Percentiles rank a stretch among this genome's conserved stretches.
Evolutionary conservation across 1,140 invertebrate species (phyloP).

Genomic region (Drosophila nebulosa): DNA sequence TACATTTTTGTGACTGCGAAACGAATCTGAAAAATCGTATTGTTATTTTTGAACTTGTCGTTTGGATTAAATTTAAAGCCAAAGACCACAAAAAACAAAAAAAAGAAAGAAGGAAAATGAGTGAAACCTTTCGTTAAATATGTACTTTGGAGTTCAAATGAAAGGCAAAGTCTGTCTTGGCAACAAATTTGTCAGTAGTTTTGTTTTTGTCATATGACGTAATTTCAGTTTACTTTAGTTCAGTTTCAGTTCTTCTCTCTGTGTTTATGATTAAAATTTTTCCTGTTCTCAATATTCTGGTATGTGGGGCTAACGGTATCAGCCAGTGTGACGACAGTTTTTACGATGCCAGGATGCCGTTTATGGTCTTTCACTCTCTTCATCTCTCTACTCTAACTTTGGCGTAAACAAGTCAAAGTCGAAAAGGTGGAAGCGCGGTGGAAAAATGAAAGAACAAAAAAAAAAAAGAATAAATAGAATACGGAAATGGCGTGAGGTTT

Average conservation of each 20-base stretch:
- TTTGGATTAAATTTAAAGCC: conserved; percentile 44
- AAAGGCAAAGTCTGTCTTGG: conserved; percentile 32
- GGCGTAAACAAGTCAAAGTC: conserved; percentile 75
- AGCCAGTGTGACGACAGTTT: conserved; percentile 72
- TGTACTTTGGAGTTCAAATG: conserved; percentile 54
- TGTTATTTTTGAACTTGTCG: conserved; percentile 24
- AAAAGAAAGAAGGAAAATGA: background rate
- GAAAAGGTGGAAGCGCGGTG: conserved; percentile 63
- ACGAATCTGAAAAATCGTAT: conserved; percentile 1
- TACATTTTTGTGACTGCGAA: conserved; percentile 9
- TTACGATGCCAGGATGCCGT: conserved; percentile 48
- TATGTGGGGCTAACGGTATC: conserved; percentile 62
- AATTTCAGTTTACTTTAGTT: conserved; percentile 24
- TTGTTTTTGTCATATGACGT: conserved; percentile 63
- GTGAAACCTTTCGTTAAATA: conserved; percentile 6
- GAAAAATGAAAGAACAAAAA: conserved; percentile 21
- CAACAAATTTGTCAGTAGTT: conserved; percentile 66
- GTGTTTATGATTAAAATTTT: conserved; percentile 71
- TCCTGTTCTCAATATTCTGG: conserved; percentile 2
- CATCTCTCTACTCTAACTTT: conserved; percentile 60
- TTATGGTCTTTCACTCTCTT: background rate
- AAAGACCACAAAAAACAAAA: background rate
- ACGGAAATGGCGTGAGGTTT: conserved; percentile 7
- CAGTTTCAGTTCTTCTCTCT: conserved; percentile 23
- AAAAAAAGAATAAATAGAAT: background rate